Evolutionary conservation across 2,113 vertebrate genomes (phyloP), one percentile per base, ranked within the genome.

Genomic region (Platycercus adscitus): DNA sequence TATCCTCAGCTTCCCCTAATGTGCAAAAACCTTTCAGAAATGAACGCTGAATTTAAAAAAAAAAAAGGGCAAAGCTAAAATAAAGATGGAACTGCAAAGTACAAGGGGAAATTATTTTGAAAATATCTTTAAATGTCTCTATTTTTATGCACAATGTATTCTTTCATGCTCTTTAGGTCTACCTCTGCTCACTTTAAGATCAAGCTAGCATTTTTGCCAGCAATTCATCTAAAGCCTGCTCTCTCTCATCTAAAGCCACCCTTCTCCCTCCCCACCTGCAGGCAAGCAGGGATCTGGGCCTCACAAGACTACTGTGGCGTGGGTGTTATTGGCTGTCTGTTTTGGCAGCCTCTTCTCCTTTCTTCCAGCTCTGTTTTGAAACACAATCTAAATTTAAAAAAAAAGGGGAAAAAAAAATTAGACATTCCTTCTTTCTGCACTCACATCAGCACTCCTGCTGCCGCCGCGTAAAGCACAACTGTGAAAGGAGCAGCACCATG

Each of bases 311-410:
- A 65, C 91, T 44, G 83, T 77, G 89, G 95, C 81, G 93, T 94
- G 96, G 95, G 95, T 90, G 96, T 96, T 96, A 75, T 92, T 96
- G 95, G 96, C 95, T 96, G 92, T 50, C 92, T 97, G 83, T 65
- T 94, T 81, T 96, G 95, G 95, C 95, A 96, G 92, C 83, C 44
- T 91, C 86, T 91, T 70, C 80, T 94, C 66, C 86, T 92, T 96
- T 97, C 94, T 97, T 91, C 65, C 95, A 95, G 88, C 46, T 89
- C 92, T 94, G 95, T 97, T 96, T 97, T 88, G 92, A 97, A 96
- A 97, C 72, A 94, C 91, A 94, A 94, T 77, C 85, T 91, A 81
- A 93, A 86, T 88, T 39, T 4, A 0, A 69, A 85, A 91, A 85
- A 88, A 66, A 72, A 63, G 11, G 17, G 13, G 18, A 23, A 49